phyloP scores from a whole-genome alignment of 2,113 vertebrate species.

The Desmodus rotundus region DNA sequence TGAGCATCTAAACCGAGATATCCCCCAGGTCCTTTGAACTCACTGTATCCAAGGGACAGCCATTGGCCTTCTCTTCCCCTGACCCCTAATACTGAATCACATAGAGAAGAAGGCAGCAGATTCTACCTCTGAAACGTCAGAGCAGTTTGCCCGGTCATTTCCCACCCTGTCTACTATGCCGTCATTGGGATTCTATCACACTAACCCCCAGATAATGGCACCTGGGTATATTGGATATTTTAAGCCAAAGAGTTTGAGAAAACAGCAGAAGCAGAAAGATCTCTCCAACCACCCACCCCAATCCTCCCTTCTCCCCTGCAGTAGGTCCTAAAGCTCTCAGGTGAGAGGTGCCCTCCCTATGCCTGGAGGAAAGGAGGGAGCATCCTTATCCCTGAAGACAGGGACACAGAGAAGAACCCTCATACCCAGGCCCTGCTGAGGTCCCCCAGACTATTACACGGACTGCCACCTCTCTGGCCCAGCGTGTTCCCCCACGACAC shows the following conservation, averaged over 20 bases:
- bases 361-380: neutral
- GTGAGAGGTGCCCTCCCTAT: neutral
- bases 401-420: neutral
- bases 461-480: neutral
- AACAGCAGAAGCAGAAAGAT: neutral
- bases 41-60: neutral
- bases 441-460: neutral
- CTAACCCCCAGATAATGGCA: neutral
- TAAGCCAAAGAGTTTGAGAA: neutral
- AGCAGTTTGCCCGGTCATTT: neutral
- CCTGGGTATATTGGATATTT: neutral
- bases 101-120: neutral
- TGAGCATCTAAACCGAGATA: neutral
- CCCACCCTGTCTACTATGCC: neutral
- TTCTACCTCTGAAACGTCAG: neutral
- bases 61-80: neutral
- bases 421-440: neutral
- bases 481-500: neutral
- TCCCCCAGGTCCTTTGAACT: neutral
- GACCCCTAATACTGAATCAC: neutral
- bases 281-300: neutral
- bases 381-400: neutral
- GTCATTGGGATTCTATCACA: neutral
- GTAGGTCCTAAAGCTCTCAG: neutral
- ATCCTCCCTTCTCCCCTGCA: neutral